Percentiles rank a stretch among this genome's conserved stretches.
Conservation (phyloP, 1,140 invertebrate genomes). For the Arion vulgaris region DNA sequence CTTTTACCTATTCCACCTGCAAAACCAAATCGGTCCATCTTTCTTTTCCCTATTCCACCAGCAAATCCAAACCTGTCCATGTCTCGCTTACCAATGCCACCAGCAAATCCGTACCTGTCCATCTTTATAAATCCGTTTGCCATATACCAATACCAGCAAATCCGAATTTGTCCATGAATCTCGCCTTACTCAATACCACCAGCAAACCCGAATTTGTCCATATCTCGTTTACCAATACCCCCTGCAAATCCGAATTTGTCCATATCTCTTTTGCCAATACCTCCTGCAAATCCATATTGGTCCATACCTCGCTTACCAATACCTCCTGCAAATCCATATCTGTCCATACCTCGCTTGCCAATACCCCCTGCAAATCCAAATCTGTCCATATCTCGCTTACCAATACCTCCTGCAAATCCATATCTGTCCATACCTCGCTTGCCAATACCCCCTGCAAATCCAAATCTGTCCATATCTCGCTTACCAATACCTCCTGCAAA, state of each 20-base stretch:
- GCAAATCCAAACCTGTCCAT: constrained; percentile 19
- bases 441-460: constrained; percentile 16
- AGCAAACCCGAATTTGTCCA: neutral
- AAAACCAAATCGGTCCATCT: constrained; percentile 22
- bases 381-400: constrained; percentile 19
- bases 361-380: constrained; percentile 5
- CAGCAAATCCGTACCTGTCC: constrained; percentile 7
- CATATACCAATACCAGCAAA: constrained; percentile 8
- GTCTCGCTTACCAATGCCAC: constrained; percentile 18
- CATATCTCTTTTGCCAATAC: constrained; percentile 24
- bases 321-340: constrained; percentile 18
- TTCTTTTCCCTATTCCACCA: constrained; percentile 2
- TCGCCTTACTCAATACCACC: constrained; percentile 4
- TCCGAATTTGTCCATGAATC: neutral
- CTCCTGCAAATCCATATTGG: constrained; percentile 15
- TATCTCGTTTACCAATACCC: constrained; percentile 12
- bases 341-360: constrained; percentile 18
- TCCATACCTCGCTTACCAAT: constrained; percentile 30
- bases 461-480: neutral
- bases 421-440: no score
- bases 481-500: constrained; percentile 29
- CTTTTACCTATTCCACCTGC: constrained; percentile 28
- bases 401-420: constrained; percentile 5
- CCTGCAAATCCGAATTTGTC: constrained; percentile 10
- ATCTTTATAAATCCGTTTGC: neutral